A percentile compares a stretch with the other conserved stretches of the same genome.
phyloP scores from a whole-genome alignment of 1,140 invertebrate genomes.

The Adelges cooleyi region DNA sequence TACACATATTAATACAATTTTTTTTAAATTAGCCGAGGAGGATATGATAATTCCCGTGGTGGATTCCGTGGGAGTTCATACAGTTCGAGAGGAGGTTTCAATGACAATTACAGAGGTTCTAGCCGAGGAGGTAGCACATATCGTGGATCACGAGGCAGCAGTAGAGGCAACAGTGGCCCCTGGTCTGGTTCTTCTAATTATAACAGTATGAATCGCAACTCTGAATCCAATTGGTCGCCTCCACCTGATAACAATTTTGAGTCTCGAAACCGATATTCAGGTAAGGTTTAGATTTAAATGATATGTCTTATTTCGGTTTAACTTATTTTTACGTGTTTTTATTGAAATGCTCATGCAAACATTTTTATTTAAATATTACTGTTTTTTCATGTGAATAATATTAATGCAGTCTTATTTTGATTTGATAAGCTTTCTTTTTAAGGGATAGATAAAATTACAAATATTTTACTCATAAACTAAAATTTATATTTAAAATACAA shows the following conservation, averaged over 20 bases:
- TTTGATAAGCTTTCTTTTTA: no score
- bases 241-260: constrained; percentile 10
- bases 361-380: no score
- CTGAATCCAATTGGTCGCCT: constrained; percentile 7
- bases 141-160: constrained; percentile 1
- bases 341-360: no score
- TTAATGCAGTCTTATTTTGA: no score
- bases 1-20: no score
- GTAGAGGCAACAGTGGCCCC: constrained; percentile 6
- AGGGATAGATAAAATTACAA: no score
- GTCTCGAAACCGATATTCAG: constrained; percentile 8
- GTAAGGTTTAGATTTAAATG: no score
- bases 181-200: constrained; percentile 15
- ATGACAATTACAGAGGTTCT: neutral
- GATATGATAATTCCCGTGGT: neutral
- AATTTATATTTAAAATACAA: no score
- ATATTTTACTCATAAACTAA: neutral
- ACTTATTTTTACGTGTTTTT: no score
- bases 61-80: constrained; percentile 11
- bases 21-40: constrained; percentile 2
- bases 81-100: neutral
- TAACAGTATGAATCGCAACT: constrained; percentile 9
- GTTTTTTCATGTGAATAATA: no score
- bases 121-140: neutral
- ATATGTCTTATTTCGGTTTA: no score